These are phyloP conservation scores for Asobara japonica DNA, from an alignment of 1,140 invertebrate genomes.

Conservation along the genomic window DNA sequence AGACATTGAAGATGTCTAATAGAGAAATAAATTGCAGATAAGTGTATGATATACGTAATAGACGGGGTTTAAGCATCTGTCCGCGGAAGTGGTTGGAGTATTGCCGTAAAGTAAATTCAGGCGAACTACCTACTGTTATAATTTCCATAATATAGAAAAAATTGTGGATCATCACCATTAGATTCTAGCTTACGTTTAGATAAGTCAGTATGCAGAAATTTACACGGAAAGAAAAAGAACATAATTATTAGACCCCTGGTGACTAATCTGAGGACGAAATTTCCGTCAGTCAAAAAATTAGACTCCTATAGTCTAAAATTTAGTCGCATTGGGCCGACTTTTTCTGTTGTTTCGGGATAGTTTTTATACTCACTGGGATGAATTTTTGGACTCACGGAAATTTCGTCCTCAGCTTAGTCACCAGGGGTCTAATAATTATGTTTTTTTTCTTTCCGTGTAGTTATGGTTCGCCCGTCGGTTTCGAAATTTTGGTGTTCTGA, in stretches of 20 bases:
- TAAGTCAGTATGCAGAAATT: background rate
- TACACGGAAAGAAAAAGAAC: no score
- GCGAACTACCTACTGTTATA: background rate
- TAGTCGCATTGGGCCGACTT: no score
- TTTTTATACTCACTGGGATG: no score
- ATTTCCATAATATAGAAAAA: background rate
- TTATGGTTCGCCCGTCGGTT: conserved; percentile 38
- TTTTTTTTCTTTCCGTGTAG: no score
- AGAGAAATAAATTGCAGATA: conserved; percentile 50
- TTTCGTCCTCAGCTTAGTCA: no score
- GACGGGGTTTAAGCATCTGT: conserved; percentile 55
- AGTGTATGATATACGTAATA: conserved; percentile 52
- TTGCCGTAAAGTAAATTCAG: background rate
- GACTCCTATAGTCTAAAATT: no score
- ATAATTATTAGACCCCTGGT: no score
- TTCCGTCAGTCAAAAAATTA: no score
- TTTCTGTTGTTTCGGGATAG: no score
- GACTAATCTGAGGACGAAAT: no score
- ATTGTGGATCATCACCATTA: background rate
- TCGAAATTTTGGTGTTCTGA: conserved; percentile 42
- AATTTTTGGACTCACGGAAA: no score
- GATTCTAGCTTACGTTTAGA: background rate
- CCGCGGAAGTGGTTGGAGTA: conserved; percentile 7
- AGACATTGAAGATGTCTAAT: conserved; percentile 47
- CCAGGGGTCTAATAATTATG: no score